Conservation (phyloP, 2,797 vertebrate species). For the Benthosema pterotum region DNA sequence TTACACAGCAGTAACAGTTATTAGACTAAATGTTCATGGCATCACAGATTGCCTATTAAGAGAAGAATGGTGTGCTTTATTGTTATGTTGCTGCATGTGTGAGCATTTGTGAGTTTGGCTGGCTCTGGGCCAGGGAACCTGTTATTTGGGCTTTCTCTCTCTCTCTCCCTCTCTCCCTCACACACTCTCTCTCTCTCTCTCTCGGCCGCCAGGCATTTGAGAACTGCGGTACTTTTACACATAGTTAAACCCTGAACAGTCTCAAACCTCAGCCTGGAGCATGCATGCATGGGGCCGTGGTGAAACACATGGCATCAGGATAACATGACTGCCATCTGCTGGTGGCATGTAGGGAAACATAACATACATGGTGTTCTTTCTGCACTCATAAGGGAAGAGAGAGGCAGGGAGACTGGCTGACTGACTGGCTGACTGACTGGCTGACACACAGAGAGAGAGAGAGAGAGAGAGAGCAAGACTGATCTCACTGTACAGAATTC, state of each 20-base stretch:
- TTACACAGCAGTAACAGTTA: slow-evolving; percentile 74
- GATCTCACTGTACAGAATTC: slow-evolving; percentile 51
- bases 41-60: slow-evolving; percentile 77
- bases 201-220: slow-evolving; percentile 68
- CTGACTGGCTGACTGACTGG: not conserved
- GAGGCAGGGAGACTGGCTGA: slow-evolving; percentile 21
- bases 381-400: slow-evolving; percentile 2
- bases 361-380: not conserved
- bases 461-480: not conserved
- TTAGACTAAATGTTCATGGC: slow-evolving; percentile 73
- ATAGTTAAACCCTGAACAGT: slow-evolving; percentile 78
- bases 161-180: not conserved
- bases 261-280: slow-evolving; percentile 65
- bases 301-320: slow-evolving; percentile 56
- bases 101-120: slow-evolving; percentile 73
- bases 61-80: slow-evolving; percentile 69
- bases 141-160: slow-evolving; percentile 66
- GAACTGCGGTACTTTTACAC: slow-evolving; percentile 78
- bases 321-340: slow-evolving; percentile 84
- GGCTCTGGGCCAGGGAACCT: slow-evolving; percentile 71
- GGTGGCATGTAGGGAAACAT: slow-evolving; percentile 38
- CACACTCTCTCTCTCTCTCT: slow-evolving; percentile 8
- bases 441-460: not conserved
- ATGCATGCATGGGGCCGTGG: not conserved
- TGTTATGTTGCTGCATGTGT: slow-evolving; percentile 68